Conservation (phyloP, 2,113 vertebrate genomes). For the Cyanistes caeruleus region DNA sequence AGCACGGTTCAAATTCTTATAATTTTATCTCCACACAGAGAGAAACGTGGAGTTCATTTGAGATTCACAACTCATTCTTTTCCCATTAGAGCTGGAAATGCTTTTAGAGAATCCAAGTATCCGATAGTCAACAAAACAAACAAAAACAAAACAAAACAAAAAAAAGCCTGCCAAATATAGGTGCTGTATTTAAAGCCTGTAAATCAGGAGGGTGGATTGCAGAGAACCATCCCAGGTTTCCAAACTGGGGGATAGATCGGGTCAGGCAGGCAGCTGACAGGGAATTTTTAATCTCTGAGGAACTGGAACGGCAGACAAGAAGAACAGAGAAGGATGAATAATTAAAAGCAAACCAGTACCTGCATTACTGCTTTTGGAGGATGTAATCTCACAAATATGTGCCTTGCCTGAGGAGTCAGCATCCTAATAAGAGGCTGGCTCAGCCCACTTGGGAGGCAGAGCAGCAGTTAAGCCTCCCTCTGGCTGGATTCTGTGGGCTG, state of each 20-base stretch:
- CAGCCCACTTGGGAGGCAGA: background rate
- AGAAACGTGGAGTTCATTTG: background rate
- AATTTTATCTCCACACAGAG: background rate
- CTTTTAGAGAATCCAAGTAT: background rate
- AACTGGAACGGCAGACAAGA: background rate
- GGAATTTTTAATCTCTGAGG: background rate
- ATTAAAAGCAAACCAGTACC: slow-evolving; percentile 22
- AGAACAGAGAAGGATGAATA: background rate
- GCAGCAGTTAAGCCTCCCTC: background rate
- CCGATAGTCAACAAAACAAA: background rate
- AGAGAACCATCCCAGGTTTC: background rate
- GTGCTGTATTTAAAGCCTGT: background rate
- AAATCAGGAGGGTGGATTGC: background rate
- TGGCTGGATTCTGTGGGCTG: background rate
- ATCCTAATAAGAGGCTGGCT: background rate
- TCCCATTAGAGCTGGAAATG: background rate
- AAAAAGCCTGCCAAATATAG: background rate
- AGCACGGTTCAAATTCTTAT: background rate
- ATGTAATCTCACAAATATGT: slow-evolving; percentile 17
- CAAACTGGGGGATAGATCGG: fast-evolving
- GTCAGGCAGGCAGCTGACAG: fast-evolving
- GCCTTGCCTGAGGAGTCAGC: background rate
- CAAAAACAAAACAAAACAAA: background rate
- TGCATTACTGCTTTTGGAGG: slow-evolving; percentile 25
- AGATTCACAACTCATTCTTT: background rate